These are phyloP conservation scores for Myioborus melanocephalus DNA, from an alignment of 2,797 vertebrate species.

Conservation along the genomic window DNA sequence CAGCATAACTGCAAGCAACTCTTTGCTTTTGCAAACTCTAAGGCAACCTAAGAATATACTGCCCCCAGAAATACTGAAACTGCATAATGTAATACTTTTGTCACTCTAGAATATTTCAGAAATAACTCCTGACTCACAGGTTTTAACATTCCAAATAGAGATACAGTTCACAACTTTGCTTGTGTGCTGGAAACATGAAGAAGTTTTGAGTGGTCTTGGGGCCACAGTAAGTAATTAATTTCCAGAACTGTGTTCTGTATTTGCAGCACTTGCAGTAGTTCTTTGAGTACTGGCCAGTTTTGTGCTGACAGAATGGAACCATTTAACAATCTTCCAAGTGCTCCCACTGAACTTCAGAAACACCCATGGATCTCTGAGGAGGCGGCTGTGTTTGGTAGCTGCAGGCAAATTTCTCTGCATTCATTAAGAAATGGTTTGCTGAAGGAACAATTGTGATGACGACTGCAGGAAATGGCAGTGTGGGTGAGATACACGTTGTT, in stretches of 20 bases:
- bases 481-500: not conserved
- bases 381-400: constrained; percentile 14
- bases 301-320: not conserved
- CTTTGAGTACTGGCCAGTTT: not conserved
- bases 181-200: not conserved
- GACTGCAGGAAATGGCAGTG: constrained; percentile 39
- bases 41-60: not conserved
- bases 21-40: not conserved
- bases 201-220: not conserved
- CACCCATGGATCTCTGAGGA: not conserved
- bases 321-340: not conserved
- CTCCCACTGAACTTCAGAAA: not conserved
- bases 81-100: not conserved
- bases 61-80: not conserved
- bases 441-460: constrained; percentile 39
- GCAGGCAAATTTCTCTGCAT: constrained; percentile 2
- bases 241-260: not conserved
- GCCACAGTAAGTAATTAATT: not conserved
- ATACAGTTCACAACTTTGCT: not conserved
- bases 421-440: constrained; percentile 26
- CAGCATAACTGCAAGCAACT: not conserved
- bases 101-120: not conserved
- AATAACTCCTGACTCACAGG: not conserved
- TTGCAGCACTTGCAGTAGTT: not conserved
- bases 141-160: not conserved